Evolutionary conservation across 2,888 invertebrate genomes (phyloP).

Genomic region (Thereva unica): DNA sequence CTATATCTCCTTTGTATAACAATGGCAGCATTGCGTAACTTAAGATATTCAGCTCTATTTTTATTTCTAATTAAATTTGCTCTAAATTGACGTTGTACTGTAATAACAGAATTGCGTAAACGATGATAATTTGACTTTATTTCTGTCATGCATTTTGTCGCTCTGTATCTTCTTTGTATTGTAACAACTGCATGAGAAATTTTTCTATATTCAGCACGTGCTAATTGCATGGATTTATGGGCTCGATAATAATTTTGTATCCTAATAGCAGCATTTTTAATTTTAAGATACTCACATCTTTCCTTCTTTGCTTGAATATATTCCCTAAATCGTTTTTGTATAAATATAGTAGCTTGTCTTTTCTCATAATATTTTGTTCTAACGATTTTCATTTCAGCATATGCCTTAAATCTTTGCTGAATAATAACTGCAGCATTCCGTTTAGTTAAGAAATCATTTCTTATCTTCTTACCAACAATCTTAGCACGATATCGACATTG

Average conservation of each 20-base stretch:
- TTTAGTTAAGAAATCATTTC: slow-evolving; percentile 44
- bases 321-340: slow-evolving; percentile 43
- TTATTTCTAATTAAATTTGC: slow-evolving; percentile 41
- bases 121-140: slow-evolving; percentile 44
- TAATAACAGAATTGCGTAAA: slow-evolving; percentile 46
- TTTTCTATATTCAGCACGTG: slow-evolving; percentile 10
- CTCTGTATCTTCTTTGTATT: slow-evolving; percentile 51
- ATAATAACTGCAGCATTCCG: slow-evolving; percentile 45
- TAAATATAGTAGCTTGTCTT: slow-evolving; percentile 43
- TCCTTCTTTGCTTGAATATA: slow-evolving; percentile 27
- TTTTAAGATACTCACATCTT: slow-evolving; percentile 31
- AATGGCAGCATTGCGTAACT: slow-evolving; percentile 30
- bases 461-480: slow-evolving; percentile 44
- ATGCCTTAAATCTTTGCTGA: slow-evolving; percentile 53
- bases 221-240: slow-evolving; percentile 40
- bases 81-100: slow-evolving; percentile 52
- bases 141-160: slow-evolving; percentile 46
- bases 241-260: slow-evolving; percentile 49
- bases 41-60: slow-evolving; percentile 34
- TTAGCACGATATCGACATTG: slow-evolving; percentile 53
- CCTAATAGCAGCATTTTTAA: slow-evolving; percentile 38
- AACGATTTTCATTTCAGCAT: slow-evolving; percentile 53
- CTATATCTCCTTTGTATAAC: slow-evolving; percentile 51
- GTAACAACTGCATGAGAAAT: slow-evolving; percentile 44
- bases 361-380: slow-evolving; percentile 14